Conservation (phyloP, 2,888 invertebrate genomes). For the Galeruca laticollis region DNA sequence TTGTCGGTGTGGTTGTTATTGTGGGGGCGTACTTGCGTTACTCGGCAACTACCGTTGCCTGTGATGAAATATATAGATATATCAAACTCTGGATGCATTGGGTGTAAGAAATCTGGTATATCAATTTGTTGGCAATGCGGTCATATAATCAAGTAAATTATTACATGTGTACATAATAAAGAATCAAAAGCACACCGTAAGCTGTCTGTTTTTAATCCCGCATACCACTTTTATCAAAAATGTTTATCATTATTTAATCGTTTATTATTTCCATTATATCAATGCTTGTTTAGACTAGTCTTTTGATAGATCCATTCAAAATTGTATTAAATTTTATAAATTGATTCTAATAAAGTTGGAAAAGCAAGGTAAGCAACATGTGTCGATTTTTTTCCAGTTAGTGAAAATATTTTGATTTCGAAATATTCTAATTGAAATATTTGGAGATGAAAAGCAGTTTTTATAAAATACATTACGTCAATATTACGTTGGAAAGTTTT, state of each 20-base stretch:
- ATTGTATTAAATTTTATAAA: not conserved
- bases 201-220: not conserved
- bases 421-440: not conserved
- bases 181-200: not conserved
- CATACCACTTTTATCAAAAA: not conserved
- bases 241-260: not conserved
- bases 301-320: slow-evolving; percentile 14
- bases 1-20: too few relatives aligned
- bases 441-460: not conserved
- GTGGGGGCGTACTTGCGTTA: too few relatives aligned
- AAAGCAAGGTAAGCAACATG: not conserved
- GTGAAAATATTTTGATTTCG: not conserved
- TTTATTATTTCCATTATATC: not conserved
- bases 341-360: not conserved
- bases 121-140: not conserved
- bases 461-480: slow-evolving; percentile 2
- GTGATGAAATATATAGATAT: too few relatives aligned
- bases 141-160: not conserved
- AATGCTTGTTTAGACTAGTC: slow-evolving; percentile 23
- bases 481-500: not conserved
- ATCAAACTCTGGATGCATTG: not conserved
- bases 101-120: not conserved
- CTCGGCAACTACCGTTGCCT: too few relatives aligned
- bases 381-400: not conserved
- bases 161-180: not conserved